Conservation (phyloP, 2,113 vertebrate genomes). For the Myiozetetes cayanensis region DNA sequence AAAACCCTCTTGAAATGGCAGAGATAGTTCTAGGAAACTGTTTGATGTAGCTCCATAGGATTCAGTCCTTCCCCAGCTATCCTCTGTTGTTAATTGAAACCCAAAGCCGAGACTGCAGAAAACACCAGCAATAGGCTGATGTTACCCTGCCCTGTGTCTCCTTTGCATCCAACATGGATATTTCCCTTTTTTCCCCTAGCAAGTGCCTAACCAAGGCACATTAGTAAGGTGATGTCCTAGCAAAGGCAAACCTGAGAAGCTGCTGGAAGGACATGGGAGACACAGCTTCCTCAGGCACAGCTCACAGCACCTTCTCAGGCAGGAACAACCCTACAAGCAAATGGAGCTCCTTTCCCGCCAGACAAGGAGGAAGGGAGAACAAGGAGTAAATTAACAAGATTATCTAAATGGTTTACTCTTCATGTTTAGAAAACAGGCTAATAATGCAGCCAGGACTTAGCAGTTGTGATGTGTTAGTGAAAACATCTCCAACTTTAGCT, state of each 20-base stretch:
- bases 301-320: background rate
- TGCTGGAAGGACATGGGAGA: background rate
- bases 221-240: no score
- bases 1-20: background rate
- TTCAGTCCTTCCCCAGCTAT: background rate
- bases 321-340: background rate
- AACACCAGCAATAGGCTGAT: background rate
- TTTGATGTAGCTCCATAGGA: background rate
- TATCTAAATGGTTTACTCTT: background rate
- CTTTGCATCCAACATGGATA: background rate
- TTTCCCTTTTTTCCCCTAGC: background rate
- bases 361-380: background rate
- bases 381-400: background rate
- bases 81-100: background rate
- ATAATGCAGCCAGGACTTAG: background rate
- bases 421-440: background rate
- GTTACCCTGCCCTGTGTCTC: background rate
- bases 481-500: background rate
- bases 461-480: background rate
- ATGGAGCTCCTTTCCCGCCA: background rate
- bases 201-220: background rate
- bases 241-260: background rate
- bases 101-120: background rate
- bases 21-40: background rate
- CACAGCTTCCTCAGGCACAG: background rate